Evolutionary conservation across 2,888 invertebrate genomes (phyloP), one percentile per base, ranked within the genome.

Genomic region (Diarsia brunnea): DNA sequence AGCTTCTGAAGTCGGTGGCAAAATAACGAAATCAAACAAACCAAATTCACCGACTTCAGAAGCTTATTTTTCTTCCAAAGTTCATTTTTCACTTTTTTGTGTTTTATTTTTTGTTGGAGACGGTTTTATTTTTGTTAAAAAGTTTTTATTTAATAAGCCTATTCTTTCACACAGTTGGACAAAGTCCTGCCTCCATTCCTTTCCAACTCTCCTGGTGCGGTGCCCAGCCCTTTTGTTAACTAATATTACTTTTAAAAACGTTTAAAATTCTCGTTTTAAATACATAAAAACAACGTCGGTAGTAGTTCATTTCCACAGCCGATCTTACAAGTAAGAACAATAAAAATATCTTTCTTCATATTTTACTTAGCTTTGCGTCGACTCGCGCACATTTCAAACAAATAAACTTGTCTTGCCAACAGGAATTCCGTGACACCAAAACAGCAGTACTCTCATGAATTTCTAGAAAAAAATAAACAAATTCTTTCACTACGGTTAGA

Each of bases 371-470:
- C 43, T 51, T 10, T 24, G 64, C 45, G 49, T 64, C n/a, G 11
- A 55, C 47, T 81, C 19, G 64, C 63, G 53, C n/a, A 69, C 61
- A 67, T 74, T 79, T 47, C 65, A 51, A 75, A 75, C 53, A 82
- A 84, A 79, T 70, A 84, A 79, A 85, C 45, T 73, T 47, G 60
- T 82, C 53, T 72, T 66, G 55, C 53, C 55, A 79, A 84, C 79
- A 79, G 66, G 73, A 82, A 72, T 76, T 79, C 66, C 63, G 75
- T 64, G 61, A 60, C 16, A 60, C 45, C 31, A 60, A 82, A 84
- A 69, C 65, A 66, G 47, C 63, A 49, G 51, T 58, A 55, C 47
- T 24, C 61, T 53, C 69, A 72, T 65, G 69, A 70, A 76, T 69
- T 79, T 67, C 38, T 27, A n/a, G 24, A 69, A 47, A 83, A 77